These are phyloP conservation scores for Ramazzottius varieornatus DNA, from an alignment of 2,888 invertebrate genomes.

Conservation along the genomic window DNA sequence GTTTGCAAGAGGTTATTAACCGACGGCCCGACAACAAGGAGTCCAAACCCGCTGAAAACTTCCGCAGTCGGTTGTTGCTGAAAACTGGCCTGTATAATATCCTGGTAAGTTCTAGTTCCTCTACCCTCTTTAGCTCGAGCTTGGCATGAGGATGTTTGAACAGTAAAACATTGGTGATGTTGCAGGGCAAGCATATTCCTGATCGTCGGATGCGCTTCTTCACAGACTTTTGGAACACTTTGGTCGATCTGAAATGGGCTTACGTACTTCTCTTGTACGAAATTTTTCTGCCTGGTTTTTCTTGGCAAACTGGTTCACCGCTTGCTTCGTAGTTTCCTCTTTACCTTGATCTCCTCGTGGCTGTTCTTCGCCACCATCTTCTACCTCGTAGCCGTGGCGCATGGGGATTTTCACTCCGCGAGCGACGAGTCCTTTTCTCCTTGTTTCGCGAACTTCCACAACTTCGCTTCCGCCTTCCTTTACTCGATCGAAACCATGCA, in stretches of 20 bases:
- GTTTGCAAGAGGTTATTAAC: neutral
- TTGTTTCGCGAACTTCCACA: conserved; percentile 57
- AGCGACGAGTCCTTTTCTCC: conserved; percentile 34
- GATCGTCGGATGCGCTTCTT: neutral
- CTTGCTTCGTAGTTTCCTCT: conserved; percentile 36
- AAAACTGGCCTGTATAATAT: neutral
- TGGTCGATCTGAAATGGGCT: neutral
- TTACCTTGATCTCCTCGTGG: conserved; percentile 76
- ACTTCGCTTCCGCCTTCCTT: conserved; percentile 72
- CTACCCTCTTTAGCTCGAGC: no score
- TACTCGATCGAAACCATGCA: conserved; percentile 92
- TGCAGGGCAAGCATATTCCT: neutral
- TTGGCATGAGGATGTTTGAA: neutral
- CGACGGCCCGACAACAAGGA: neutral
- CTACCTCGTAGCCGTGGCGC: conserved; percentile 77
- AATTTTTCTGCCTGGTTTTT: neutral
- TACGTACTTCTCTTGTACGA: neutral
- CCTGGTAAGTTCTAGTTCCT: no score
- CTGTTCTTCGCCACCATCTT: conserved; percentile 67
- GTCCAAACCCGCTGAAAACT: neutral
- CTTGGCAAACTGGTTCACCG: neutral
- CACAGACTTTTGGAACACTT: neutral
- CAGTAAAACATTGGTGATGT: neutral
- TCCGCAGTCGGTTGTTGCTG: neutral
- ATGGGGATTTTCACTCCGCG: conserved; percentile 53